Evolutionary conservation across 2,113 vertebrate species (phyloP), one percentile per base, ranked within the genome.

Genomic region (Bos indicus): DNA sequence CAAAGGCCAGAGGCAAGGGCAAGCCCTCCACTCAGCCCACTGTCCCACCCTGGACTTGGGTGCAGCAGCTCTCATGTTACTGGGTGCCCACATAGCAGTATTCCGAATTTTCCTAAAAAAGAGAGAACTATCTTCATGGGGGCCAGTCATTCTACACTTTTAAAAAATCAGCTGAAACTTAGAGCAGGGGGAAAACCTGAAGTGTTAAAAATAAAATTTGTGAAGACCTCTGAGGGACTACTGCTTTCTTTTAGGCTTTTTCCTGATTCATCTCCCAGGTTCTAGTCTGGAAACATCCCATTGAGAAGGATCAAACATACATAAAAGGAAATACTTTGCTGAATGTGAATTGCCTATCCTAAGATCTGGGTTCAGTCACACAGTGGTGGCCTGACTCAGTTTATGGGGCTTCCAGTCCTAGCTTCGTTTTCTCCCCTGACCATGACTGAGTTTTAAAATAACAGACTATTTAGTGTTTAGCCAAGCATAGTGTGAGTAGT

Each of bases 131-230:
- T 93, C 30, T 84, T 86, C 40, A n/a, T 36, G 59, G 10, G 5
- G 43, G 8, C 28, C 33, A 23, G 11, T 60, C n/a, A 77, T 60
- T 25, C 36, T 36, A 10, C 21, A n/a, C 1, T 40, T 59, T 43
- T 28, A 78, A 2, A 2, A 77, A 88, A 12, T 14, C 86, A 43
- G 16, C 23, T 46, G 78, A 86, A 2, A n/a, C 23, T 71, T 51
- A 71, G 36, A 90, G 11, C 30, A 93, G 89, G 30, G 7, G 36
- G 13, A 88, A 43, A 2, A 85, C 4, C 7, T 59, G 14, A 93
- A 46, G 57, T 87, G n/a, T 52, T 96, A 48, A 94, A 74, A 92
- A 83, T 74, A 74, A 91, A 95, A 87, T 48, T 12, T 82, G 21
- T 87, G 15, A 77, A 77, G 81, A 84, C 30, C 17, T 56, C 62